Evolutionary conservation across 2,113 vertebrate genomes (phyloP), one percentile per base, ranked within the genome.

Genomic region (Prionailurus viverrinus): DNA sequence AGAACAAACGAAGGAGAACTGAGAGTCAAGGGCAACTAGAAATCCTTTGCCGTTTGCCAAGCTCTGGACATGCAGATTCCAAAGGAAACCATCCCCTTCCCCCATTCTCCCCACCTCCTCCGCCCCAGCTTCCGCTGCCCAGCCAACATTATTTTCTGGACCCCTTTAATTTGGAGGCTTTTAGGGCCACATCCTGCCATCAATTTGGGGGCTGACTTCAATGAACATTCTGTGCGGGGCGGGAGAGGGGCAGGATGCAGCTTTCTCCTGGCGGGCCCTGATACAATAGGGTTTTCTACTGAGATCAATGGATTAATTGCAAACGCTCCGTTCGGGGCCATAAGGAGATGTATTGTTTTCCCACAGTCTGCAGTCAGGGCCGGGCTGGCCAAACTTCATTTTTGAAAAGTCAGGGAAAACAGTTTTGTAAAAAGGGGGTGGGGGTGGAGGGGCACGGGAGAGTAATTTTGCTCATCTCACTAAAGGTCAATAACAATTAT

Each of bases 271-370:
- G 97, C 10, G 53, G 97, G 96, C 98, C 89, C 97, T 98, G 98
- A 98, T 99, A 98, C 98, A 98, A 98, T 99, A 98, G 98, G 95
- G 98, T 98, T 98, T 99, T 99, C 98, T 98, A 98, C 98, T 97
- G 98, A 98, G 98, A 99, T 99, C 98, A 99, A 99, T 99, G 98
- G 98, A 98, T 98, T 97, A 98, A 93, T 97, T 97, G 98, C 98
- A 74, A 98, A 97, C 5, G 83, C 94, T 98, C 96, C 81, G 31
- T 97, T 98, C 81, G 1, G 68, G 96, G 97, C 98, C 98, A 98
- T 98, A 95, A 98, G 98, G 98, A 98, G 96, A 97, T 83, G 97
- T 98, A 98, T 98, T 98, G 98, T 99, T 98, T 99, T 98, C 97
- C 97, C 83, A 89, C 82, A 96, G 96, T 92, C 51, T 53, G 97